A percentile compares a stretch with the other conserved stretches of the same genome.
Conservation (phyloP, 2,113 vertebrate species). For the Entelurus aequoreus region DNA sequence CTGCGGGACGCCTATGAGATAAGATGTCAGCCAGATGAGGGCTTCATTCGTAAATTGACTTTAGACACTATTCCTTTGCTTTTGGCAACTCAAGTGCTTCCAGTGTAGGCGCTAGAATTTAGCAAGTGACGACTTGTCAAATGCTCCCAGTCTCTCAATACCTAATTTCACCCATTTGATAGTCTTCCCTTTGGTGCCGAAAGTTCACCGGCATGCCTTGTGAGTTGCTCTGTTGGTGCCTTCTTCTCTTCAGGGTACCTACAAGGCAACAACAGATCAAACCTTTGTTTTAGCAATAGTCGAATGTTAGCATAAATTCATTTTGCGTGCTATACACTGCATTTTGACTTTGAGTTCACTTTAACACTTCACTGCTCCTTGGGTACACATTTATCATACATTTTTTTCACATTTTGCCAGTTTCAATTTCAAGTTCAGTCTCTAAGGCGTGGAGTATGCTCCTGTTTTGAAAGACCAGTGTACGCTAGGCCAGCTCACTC, state of each 20-base stretch:
- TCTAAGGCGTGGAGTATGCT: no score
- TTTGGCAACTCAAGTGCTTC: constrained; percentile 77
- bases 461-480: no score
- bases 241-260: constrained; percentile 91
- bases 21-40: no score
- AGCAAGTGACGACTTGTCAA: constrained; percentile 66
- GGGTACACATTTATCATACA: no score
- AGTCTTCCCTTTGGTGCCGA: constrained; percentile 78
- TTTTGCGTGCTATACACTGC: no score
- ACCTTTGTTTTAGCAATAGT: not conserved
- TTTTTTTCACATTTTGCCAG: no score
- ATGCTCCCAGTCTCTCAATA: constrained; percentile 63
- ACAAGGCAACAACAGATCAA: constrained; percentile 9
- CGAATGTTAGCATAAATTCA: no score
- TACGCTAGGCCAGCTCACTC: no score
- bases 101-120: constrained; percentile 94
- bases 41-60: no score
- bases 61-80: constrained; percentile 30
- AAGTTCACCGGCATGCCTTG: constrained; percentile 56
- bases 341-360: not conserved
- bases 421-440: no score
- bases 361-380: no score
- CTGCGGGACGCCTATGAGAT: no score
- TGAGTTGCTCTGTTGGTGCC: constrained; percentile 66
- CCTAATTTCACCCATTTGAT: constrained; percentile 91